These are phyloP conservation scores for Crotophaga sulcirostris DNA, from an alignment of 2,113 vertebrate species.

Conservation along the genomic window DNA sequence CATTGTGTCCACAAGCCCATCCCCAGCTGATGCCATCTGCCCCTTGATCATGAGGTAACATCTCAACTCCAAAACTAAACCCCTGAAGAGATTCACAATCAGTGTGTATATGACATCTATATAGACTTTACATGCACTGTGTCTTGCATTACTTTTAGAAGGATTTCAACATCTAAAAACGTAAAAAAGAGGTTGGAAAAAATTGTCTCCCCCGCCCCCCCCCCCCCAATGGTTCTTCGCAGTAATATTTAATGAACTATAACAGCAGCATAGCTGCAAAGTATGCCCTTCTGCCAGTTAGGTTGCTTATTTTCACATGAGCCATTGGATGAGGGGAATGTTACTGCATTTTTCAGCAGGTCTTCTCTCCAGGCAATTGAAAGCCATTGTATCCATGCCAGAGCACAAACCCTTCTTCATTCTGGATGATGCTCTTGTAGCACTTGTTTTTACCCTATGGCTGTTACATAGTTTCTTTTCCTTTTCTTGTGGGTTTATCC, in stretches of 20 bases:
- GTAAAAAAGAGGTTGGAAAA: background rate
- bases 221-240: background rate
- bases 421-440: background rate
- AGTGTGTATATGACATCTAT: background rate
- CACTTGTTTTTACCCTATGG: background rate
- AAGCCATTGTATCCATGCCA: background rate
- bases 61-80: background rate
- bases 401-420: background rate
- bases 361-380: background rate
- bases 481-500: background rate
- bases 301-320: background rate
- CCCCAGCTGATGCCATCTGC: background rate
- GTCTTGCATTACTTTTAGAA: background rate
- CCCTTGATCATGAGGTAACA: background rate
- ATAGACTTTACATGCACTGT: background rate
- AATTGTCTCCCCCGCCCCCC: background rate
- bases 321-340: background rate
- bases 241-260: background rate
- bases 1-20: background rate
- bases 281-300: background rate
- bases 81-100: background rate
- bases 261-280: background rate
- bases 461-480: background rate
- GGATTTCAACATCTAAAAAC: background rate
- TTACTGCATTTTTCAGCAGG: background rate